Conservation (phyloP, 2,888 invertebrate genomes). For the Panorpa germanica region DNA sequence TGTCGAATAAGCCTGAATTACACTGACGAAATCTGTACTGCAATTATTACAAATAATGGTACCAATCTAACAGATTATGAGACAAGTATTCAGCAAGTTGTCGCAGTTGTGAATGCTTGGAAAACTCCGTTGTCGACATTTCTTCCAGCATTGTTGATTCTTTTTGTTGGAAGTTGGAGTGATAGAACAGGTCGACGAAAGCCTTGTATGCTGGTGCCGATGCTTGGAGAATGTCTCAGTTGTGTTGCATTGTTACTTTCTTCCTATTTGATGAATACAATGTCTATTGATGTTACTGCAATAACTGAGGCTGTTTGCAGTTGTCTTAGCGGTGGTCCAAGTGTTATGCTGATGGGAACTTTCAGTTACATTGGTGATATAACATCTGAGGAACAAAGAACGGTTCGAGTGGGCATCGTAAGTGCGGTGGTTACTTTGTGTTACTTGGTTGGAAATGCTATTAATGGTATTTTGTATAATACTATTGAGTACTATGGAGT, state of each 20-base stretch:
- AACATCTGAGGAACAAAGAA: constrained; percentile 34
- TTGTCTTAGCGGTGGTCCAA: constrained; percentile 35
- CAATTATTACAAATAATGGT: constrained; percentile 20
- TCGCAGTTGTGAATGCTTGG: constrained; percentile 33
- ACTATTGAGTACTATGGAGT: constrained; percentile 27
- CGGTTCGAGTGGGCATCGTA: constrained; percentile 38
- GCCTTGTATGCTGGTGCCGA: constrained; percentile 32
- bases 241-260: constrained; percentile 31
- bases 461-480: constrained; percentile 31
- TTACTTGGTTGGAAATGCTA: constrained; percentile 27
- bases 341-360: constrained; percentile 34
- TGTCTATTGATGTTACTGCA: constrained; percentile 31
- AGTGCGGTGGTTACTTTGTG: constrained; percentile 30
- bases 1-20: constrained; percentile 15
- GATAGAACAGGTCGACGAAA: constrained; percentile 36
- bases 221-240: constrained; percentile 32
- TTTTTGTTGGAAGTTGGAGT: constrained; percentile 42
- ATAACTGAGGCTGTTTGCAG: constrained; percentile 32
- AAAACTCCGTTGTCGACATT: constrained; percentile 31
- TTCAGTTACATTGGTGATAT: constrained; percentile 40
- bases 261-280: constrained; percentile 30
- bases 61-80: constrained; percentile 24
- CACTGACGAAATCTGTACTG: constrained; percentile 28
- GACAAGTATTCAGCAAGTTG: constrained; percentile 23
- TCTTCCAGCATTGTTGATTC: constrained; percentile 32